Conservation (phyloP, 2,888 invertebrate genomes). For the Troilus luridus region DNA sequence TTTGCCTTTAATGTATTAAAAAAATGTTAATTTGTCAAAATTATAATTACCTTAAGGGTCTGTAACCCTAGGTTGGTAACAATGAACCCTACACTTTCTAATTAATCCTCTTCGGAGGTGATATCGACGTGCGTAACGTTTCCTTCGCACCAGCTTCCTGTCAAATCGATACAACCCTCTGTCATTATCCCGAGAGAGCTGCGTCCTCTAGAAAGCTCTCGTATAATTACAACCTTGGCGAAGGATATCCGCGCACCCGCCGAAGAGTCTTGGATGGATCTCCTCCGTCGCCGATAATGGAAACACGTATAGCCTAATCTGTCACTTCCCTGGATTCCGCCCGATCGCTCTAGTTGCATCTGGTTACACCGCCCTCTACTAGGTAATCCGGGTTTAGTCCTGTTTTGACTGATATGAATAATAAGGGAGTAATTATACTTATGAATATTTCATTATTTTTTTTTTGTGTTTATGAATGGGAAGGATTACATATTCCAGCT, state of each 20-base stretch:
- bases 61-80: neutral
- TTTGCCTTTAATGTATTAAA: no score
- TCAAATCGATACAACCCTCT: neutral
- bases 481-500: neutral
- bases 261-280: neutral
- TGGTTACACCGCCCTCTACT: neutral
- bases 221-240: slow-evolving; percentile 8
- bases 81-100: neutral
- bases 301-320: neutral
- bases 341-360: neutral
- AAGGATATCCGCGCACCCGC: neutral
- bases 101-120: neutral
- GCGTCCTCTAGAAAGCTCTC: neutral
- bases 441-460: neutral
- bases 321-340: neutral
- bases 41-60: neutral
- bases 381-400: neutral
- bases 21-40: neutral
- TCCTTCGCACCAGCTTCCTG: neutral
- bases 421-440: neutral
- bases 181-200: slow-evolving; percentile 40
- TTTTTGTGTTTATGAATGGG: neutral
- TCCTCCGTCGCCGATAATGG: neutral
- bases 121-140: neutral
- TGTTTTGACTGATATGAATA: neutral